Percentiles rank a stretch among this genome's conserved stretches.
Evolutionary conservation across 2,113 vertebrate species (phyloP).

Genomic region (Aldabrachelys gigantea): DNA sequence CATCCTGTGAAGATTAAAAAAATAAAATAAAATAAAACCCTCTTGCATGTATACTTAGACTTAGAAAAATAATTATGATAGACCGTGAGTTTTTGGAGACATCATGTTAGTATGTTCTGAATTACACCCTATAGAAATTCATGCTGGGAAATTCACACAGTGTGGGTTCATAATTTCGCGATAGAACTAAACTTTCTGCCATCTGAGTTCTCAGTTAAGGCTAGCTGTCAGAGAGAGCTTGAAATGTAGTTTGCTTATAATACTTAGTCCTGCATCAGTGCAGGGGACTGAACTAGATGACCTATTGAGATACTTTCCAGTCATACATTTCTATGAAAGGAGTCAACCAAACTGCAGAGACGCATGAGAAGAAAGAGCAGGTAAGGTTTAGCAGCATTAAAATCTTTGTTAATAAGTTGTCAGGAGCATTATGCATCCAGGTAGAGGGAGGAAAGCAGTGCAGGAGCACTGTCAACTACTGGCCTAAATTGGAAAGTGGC

Average conservation of each 20-base stretch:
- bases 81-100: background rate
- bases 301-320: background rate
- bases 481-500: background rate
- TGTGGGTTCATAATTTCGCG: slow-evolving; percentile 2
- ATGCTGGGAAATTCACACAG: slow-evolving; percentile 1
- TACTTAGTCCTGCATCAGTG: background rate
- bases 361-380: background rate
- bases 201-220: slow-evolving; percentile 5
- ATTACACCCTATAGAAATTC: background rate
- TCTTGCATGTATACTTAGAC: background rate
- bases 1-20: background rate
- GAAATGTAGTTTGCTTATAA: slow-evolving; percentile 1
- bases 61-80: slow-evolving; percentile 8
- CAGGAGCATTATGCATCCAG: background rate
- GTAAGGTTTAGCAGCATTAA: background rate
- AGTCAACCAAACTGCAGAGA: background rate
- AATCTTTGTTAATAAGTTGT: slow-evolving; percentile 9
- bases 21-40: background rate
- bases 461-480: background rate
- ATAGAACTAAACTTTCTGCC: slow-evolving; percentile 11
- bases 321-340: background rate
- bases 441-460: background rate
- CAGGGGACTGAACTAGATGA: background rate
- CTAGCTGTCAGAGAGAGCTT: background rate
- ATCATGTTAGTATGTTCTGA: background rate